Evolutionary conservation across 2,888 invertebrate genomes (phyloP).

Genomic region (Agrochola lota): DNA sequence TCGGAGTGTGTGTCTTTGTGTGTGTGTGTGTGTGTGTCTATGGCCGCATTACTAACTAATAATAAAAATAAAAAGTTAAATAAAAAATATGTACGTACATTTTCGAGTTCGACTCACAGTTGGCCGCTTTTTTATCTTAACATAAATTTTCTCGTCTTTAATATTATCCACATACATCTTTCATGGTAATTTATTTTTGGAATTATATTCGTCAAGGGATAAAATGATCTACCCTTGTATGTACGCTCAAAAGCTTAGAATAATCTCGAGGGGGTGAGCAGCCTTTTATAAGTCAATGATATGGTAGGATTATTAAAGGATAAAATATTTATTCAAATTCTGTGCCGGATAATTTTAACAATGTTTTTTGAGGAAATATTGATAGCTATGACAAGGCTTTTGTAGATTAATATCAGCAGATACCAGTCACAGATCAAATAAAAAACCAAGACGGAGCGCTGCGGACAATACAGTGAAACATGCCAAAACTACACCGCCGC

Average conservation of each 20-base stretch:
- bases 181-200: conserved; percentile 13
- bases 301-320: conserved; percentile 37
- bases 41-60: no score
- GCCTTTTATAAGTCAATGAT: conserved; percentile 34
- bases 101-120: no score
- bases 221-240: conserved; percentile 25
- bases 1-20: no score
- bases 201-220: conserved; percentile 22
- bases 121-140: background rate
- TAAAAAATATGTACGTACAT: no score
- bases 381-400: background rate
- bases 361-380: background rate
- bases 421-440: background rate
- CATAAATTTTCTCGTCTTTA: background rate
- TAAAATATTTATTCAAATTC: conserved; percentile 32
- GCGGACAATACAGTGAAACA: no score
- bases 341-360: background rate
- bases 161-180: conserved; percentile 12
- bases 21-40: no score
- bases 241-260: conserved; percentile 18
- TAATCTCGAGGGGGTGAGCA: conserved; percentile 39
- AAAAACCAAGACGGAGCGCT: no score
- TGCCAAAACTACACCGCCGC: no score
- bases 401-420: background rate
- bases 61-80: no score